A percentile compares a stretch with the other conserved stretches of the same genome.
Evolutionary conservation across 2,113 vertebrate genomes (phyloP).

Genomic region (human): DNA sequence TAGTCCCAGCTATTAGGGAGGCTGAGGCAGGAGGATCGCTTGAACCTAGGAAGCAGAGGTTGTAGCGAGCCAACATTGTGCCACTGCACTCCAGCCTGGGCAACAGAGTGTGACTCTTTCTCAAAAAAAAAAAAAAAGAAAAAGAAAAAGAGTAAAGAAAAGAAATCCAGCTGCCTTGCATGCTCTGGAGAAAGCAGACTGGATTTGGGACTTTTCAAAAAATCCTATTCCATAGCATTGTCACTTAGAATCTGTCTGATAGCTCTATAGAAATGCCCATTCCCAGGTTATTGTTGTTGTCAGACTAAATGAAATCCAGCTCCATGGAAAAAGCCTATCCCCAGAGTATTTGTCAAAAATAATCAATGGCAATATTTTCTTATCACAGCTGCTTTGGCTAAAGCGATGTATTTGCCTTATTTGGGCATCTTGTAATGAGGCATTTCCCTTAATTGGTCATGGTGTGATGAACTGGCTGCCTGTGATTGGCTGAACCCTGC

Average conservation of each 20-base stretch:
- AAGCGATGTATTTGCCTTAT: background rate
- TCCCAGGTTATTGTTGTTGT: background rate
- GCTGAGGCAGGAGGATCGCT: too few relatives aligned
- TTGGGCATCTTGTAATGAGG: background rate
- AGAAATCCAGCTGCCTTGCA: background rate
- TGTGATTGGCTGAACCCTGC: background rate
- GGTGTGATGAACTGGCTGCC: background rate
- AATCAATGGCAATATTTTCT: background rate
- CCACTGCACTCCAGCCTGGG: too few relatives aligned
- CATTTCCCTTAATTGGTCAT: background rate
- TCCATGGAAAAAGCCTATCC: background rate
- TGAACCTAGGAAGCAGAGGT: too few relatives aligned
- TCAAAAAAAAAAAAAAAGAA: too few relatives aligned
- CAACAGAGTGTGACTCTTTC: too few relatives aligned
- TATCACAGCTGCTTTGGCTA: background rate
- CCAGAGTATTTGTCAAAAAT: background rate
- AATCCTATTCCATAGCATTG: background rate
- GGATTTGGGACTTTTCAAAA: background rate
- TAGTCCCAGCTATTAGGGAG: too few relatives aligned
- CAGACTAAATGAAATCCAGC: background rate
- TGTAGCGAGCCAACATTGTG: too few relatives aligned
- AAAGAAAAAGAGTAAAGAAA: too few relatives aligned
- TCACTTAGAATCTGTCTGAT: background rate
- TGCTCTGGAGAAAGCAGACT: background rate
- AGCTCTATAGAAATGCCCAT: background rate